These are phyloP conservation scores for Carabus problematicus DNA, from an alignment of 2,888 invertebrate species.

Conservation along the genomic window DNA sequence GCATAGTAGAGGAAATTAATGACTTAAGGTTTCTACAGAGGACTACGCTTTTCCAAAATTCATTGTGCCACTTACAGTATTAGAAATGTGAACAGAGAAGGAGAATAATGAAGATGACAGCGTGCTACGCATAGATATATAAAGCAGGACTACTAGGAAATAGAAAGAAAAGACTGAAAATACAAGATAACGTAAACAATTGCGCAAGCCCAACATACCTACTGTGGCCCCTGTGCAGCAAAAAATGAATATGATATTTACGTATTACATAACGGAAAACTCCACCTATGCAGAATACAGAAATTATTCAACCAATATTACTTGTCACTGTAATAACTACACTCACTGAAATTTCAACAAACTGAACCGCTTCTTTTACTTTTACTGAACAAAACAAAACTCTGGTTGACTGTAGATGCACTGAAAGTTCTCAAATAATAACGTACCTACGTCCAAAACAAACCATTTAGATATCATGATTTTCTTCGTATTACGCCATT, in stretches of 20 bases:
- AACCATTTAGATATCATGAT: too few species aligned
- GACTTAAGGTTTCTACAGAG: background rate
- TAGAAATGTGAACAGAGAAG: slow-evolving; percentile 26
- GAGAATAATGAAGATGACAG: slow-evolving; percentile 38
- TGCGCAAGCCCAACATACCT: slow-evolving; percentile 40
- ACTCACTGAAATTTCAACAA: too few species aligned
- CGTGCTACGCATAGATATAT: slow-evolving; percentile 33
- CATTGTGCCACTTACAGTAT: slow-evolving; percentile 28
- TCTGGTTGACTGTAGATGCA: too few species aligned
- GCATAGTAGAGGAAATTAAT: background rate
- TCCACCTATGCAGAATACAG: too few species aligned
- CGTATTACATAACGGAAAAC: slow-evolving; percentile 11
- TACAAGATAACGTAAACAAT: slow-evolving; percentile 18
- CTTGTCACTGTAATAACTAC: too few species aligned
- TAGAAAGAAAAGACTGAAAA: slow-evolving; percentile 31
- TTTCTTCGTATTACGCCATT: too few species aligned
- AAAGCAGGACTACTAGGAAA: slow-evolving; percentile 32
- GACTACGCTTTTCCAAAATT: background rate
- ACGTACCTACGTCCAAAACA: too few species aligned
- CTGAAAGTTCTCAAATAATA: too few species aligned
- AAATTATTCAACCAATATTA: too few species aligned
- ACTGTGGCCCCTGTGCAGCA: slow-evolving; percentile 41
- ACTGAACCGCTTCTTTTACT: too few species aligned
- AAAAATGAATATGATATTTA: slow-evolving; percentile 38
- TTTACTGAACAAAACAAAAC: too few species aligned